Evolutionary conservation across 1,140 invertebrate species (phyloP).

Genomic region (Octopus bimaculoides): DNA sequence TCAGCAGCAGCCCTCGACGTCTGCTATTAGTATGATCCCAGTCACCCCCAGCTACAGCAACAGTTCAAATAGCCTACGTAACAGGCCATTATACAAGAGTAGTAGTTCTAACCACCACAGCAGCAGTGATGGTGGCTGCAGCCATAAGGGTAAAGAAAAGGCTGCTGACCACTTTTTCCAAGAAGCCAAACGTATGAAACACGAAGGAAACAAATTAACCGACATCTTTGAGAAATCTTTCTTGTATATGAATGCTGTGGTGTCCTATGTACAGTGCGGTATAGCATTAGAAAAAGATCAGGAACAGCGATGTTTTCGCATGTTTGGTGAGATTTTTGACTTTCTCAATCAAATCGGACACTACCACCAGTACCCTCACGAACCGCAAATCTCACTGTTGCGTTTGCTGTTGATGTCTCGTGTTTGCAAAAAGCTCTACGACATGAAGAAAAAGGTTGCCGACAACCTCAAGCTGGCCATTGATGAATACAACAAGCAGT

Average conservation of each 20-base stretch:
- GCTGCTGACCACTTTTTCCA: not conserved
- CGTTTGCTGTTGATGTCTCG: not conserved
- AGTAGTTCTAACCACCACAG: not conserved
- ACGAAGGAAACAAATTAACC: constrained; percentile 2
- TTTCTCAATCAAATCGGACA: not conserved
- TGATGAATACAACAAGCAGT: not conserved
- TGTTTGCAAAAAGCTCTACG: not conserved
- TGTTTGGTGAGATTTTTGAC: not conserved
- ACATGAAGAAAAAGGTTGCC: not conserved
- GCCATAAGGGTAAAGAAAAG: not conserved
- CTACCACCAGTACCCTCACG: not conserved
- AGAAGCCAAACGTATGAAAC: not conserved
- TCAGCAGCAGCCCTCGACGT: no score
- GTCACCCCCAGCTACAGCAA: no score
- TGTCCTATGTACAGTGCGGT: not conserved
- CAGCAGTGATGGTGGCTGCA: not conserved
- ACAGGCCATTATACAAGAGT: not conserved
- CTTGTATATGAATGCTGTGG: not conserved
- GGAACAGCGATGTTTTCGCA: not conserved
- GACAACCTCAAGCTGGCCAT: not conserved
- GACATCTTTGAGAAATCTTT: not conserved
- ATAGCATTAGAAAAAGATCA: not conserved
- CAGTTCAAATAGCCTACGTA: no score
- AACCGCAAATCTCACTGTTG: not conserved
- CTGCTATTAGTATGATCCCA: no score